Evolutionary conservation across 2,113 vertebrate genomes (phyloP).

Genomic region (Misgurnus anguillicaudatus): DNA sequence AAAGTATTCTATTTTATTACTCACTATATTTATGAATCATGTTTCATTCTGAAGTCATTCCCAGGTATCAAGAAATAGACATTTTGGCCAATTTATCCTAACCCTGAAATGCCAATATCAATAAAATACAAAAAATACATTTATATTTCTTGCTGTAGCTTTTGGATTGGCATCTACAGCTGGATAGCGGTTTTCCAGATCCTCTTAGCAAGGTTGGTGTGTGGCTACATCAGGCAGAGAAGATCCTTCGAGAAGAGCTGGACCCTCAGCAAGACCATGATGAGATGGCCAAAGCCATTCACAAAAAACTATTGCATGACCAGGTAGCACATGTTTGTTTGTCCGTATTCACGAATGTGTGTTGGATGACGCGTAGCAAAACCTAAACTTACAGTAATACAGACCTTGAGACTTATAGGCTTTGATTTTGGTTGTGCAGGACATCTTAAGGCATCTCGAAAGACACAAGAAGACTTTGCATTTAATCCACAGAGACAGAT

Average conservation of each 20-base stretch:
- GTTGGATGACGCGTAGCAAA: background rate
- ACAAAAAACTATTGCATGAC: constrained; percentile 86
- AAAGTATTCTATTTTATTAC: background rate
- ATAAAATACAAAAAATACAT: too few species aligned
- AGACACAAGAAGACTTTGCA: constrained; percentile 88
- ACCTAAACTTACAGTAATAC: background rate
- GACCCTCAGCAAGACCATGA: constrained; percentile 85
- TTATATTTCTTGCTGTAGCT: constrained; percentile 75
- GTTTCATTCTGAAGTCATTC: too few species aligned
- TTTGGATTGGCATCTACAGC: constrained; percentile 90
- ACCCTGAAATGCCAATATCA: too few species aligned
- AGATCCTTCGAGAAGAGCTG: constrained; percentile 88
- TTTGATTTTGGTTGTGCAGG: constrained; percentile 72
- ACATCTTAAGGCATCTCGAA: constrained; percentile 88
- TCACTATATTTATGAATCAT: too few species aligned
- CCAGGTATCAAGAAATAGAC: too few species aligned
- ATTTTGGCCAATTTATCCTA: too few species aligned
- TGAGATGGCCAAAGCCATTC: constrained; percentile 89
- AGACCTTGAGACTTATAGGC: background rate
- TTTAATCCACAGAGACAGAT: constrained; percentile 87
- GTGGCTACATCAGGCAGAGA: constrained; percentile 90
- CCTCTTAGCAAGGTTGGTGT: constrained; percentile 89
- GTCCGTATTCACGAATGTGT: background rate
- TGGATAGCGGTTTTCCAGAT: constrained; percentile 91
- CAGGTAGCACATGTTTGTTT: constrained; percentile 75